Evolutionary conservation across 2,113 vertebrate species (phyloP).

Genomic region (Grantiella picta): DNA sequence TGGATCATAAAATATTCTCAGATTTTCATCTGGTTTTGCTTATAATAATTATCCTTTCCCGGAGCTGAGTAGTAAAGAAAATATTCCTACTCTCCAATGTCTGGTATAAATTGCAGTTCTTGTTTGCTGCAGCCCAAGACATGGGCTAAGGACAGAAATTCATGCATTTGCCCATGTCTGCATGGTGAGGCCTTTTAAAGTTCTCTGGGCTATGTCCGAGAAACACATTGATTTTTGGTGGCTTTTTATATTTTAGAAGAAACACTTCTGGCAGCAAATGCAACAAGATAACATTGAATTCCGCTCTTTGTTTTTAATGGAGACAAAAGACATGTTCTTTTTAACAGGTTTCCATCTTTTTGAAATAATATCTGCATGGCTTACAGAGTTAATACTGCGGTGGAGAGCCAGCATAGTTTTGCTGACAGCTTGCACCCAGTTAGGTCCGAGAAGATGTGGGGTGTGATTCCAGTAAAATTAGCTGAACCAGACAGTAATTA

Average conservation of each 20-base stretch:
- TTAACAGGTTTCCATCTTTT: neutral
- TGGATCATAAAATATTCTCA: slow-evolving; percentile 59
- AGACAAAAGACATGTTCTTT: neutral
- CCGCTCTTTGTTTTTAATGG: neutral
- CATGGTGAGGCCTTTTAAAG: neutral
- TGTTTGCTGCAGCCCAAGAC: slow-evolving; percentile 15
- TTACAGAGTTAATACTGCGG: neutral
- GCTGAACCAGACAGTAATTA: neutral
- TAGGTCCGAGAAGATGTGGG: neutral
- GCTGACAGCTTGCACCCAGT: neutral
- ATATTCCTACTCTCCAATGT: slow-evolving; percentile 48
- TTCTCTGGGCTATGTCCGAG: neutral
- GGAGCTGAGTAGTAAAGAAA: slow-evolving; percentile 53
- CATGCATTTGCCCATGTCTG: neutral
- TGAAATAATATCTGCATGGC: neutral
- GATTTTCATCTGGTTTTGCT: slow-evolving; percentile 61
- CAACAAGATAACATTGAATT: neutral
- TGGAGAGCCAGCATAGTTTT: neutral
- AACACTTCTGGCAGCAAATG: neutral
- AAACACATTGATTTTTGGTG: neutral
- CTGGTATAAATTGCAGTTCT: slow-evolving; percentile 32
- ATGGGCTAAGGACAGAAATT: neutral
- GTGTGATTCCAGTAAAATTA: neutral
- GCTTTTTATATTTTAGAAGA: neutral
- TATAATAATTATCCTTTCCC: slow-evolving; percentile 55